phyloP scores from a whole-genome alignment of 2,113 vertebrate genomes.

The Corythoichthys intestinalis region DNA sequence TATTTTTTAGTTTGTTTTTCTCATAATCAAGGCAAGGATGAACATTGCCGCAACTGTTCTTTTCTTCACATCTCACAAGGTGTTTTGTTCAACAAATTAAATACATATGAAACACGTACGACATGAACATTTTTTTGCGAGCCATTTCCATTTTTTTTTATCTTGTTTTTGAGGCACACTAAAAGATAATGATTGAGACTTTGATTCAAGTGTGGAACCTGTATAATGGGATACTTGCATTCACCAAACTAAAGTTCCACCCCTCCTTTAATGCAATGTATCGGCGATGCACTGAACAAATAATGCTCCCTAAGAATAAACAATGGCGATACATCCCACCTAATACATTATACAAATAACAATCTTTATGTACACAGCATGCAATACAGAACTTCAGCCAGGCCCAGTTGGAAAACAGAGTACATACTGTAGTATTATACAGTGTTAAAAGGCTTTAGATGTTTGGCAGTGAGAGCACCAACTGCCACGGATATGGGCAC shows the following conservation, averaged over 20 bases:
- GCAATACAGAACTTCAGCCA: neutral
- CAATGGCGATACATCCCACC: neutral
- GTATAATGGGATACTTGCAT: neutral
- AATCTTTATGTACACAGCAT: neutral
- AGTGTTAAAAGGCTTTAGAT: neutral
- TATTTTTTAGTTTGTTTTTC: too few species aligned
- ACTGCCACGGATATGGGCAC: neutral
- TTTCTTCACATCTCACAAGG: too few species aligned
- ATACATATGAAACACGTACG: too few species aligned
- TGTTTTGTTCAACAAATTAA: too few species aligned
- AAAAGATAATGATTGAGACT: neutral
- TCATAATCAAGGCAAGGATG: too few species aligned
- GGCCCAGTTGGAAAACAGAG: neutral
- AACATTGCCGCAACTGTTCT: too few species aligned
- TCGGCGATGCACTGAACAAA: neutral
- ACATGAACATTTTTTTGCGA: neutral
- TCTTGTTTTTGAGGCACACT: neutral
- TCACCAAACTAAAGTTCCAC: too few species aligned
- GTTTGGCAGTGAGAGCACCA: neutral
- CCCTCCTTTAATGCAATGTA: neutral
- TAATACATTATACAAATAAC: neutral
- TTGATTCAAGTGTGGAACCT: neutral
- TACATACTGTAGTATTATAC: neutral
- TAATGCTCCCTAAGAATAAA: neutral
- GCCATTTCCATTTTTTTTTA: neutral